Percentiles rank a stretch among this genome's conserved stretches.
Evolutionary conservation across 2,888 invertebrate genomes (phyloP).

Genomic region (Julus scandinavius): DNA sequence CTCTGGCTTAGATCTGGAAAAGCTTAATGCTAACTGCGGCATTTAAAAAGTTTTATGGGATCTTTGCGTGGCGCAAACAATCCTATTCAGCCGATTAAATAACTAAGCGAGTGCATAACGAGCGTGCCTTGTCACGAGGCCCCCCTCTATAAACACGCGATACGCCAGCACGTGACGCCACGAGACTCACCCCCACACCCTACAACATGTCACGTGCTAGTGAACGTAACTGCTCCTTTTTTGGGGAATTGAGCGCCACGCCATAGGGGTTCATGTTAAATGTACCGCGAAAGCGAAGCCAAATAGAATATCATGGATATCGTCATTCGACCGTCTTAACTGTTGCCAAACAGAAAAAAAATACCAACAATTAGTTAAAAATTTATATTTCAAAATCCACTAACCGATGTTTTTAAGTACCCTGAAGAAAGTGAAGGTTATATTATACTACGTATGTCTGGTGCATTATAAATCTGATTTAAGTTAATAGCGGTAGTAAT

Average conservation of each 20-base stretch:
- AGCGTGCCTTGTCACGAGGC: background rate
- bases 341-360: no score
- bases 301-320: no score
- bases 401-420: no score
- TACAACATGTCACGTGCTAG: background rate
- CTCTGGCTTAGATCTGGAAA: background rate
- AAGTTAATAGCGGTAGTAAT: no score
- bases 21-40: slow-evolving; percentile 1
- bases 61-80: slow-evolving; percentile 1
- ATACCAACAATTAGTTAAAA: no score
- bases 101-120: slow-evolving; percentile 1
- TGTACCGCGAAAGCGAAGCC: no score
- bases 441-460: no score
- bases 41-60: background rate
- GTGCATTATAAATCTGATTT: no score
- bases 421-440: no score
- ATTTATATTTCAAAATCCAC: no score
- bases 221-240: background rate
- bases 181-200: no score
- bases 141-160: background rate
- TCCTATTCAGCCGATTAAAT: slow-evolving; percentile 1
- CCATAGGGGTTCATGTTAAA: background rate
- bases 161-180: background rate
- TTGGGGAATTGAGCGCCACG: background rate
- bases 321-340: no score